Evolutionary conservation across 2,797 vertebrate genomes (phyloP), one percentile per base, ranked within the genome.

Genomic region (Sternarchorhynchus goeldii): DNA sequence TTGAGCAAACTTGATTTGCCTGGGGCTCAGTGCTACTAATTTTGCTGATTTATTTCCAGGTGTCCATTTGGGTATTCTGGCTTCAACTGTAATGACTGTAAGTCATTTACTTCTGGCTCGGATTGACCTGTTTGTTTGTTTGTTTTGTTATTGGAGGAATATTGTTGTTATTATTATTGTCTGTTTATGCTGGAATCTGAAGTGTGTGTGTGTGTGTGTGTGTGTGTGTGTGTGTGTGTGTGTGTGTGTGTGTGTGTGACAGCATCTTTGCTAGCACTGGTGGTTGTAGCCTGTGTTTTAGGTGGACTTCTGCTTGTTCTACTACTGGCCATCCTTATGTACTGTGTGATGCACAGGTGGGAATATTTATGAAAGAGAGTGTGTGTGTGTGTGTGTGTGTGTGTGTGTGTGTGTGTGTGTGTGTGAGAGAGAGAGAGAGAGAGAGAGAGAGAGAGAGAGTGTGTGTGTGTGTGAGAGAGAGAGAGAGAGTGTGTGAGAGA

Each of bases 1-100:
- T 21, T 31, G n/a, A 55, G 2, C 67, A 21, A 53, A 2, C 3
- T 36, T 77, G 21, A 58, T 36, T 45, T 41, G 12, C 1, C 45
- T 58, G 39, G 18, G 20, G 29, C 10, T 29, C 31, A 21, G 16
- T n/a, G 53, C 64, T 20, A 50, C 53, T 69, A 29, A 2, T 8
- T 41, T 56, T 8, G 17, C 57, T 53, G 45, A 6, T 83, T 62
- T 50, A 67, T 70, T 78, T 85, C 39, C 79, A 94, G 94, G 60
- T 94, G 94, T 84, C 0, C 91, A 3, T 94, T 93, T 79, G 93
- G 93, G 70, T 91, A 92, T 5, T 72, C 86, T 17, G 94, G 94
- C 68, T 92, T 94, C 82, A 94, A 94, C 87, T 94, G 94, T 82
- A 82, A 85, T 14, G 91, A 94, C 79, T 90, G 94, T 94, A 87